Base-by-base conservation (phyloP, 2,888 invertebrate genomes). In the Cataglyphis altisquamis region DNA sequence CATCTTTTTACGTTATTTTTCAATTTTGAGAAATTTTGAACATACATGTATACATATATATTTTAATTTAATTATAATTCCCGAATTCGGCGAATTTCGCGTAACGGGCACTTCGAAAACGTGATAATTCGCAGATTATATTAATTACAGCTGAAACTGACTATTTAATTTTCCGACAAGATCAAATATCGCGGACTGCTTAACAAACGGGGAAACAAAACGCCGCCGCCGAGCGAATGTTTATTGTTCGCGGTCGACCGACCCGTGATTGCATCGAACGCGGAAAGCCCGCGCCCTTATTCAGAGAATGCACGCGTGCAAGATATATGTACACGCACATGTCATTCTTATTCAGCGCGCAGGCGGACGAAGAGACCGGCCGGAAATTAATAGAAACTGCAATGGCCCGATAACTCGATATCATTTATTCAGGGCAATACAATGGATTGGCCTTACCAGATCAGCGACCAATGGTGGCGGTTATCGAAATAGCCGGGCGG, bases 331-430 rank as follows among this genome's bases (percentile, higher is more conserved):
- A 41, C 57, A 41, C 57, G 32, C 70, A 32, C 45, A 21, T 45
- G 70, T 9, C 45, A 74, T 84, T 67, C 60, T 67, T 84, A 57
- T 10, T 25, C 81, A 52, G 6, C 68, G 32, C 15, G 25, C 15
- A 45, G 25, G 60, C 41, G 60, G 55, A 52, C 52, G 52, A 52
- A n/a, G 52, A 75, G 68, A 48, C 63, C 15, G 45, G 48, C 84
- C 84, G 84, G 84, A 84, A 84, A 84, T 84, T 84, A 84, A 75
- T 75, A 82, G 84, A 84, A 82, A 84, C 82, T 48, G 75, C 83
- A 74, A 70, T 75, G 29, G 66, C n/a, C 62, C 68, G 84, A 68
- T 67, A 67, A 82, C 67, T 57, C 84, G 48, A 75, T 82, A 84
- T 70, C 75, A 82, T 52, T 75, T 64, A 82, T 84, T 84, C 75